These are phyloP conservation scores for Sebastes hubbsi DNA, from an alignment of 2,797 vertebrate genomes.

Conservation along the genomic window DNA sequence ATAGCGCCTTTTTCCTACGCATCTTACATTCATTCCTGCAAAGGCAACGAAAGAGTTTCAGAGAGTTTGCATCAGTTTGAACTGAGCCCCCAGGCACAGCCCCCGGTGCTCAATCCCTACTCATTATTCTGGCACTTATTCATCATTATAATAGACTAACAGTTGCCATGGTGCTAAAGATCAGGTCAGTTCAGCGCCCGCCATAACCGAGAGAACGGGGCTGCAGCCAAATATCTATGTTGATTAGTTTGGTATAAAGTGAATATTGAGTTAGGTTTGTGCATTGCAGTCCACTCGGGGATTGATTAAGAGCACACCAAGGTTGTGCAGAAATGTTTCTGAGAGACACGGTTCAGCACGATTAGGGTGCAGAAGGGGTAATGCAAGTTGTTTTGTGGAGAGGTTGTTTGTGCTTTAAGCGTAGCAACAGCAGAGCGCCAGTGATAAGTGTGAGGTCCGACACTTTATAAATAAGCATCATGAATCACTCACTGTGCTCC, in stretches of 20 bases:
- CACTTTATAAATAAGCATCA: slow-evolving; percentile 8
- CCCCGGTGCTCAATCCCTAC: slow-evolving; percentile 48
- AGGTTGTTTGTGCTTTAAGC: slow-evolving; percentile 16
- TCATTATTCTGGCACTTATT: slow-evolving; percentile 57
- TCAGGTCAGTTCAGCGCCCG: slow-evolving; percentile 16
- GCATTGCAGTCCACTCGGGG: not conserved
- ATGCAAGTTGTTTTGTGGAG: not conserved
- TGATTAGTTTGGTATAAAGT: slow-evolving; percentile 41
- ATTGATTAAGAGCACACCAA: slow-evolving; percentile 20
- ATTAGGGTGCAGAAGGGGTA: not conserved
- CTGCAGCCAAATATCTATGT: slow-evolving; percentile 23
- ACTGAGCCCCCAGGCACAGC: slow-evolving; percentile 53
- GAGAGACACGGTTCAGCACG: not conserved
- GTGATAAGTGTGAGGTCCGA: not conserved
- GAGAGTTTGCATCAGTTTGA: slow-evolving; percentile 76
- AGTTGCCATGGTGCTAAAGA: slow-evolving; percentile 52
- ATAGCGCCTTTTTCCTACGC: slow-evolving; percentile 17
- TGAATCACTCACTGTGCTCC: slow-evolving; percentile 16
- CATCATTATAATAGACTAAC: slow-evolving; percentile 36
- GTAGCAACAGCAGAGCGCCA: not conserved
- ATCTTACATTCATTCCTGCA: slow-evolving; percentile 32
- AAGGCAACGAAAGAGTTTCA: slow-evolving; percentile 58
- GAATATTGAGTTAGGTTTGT: slow-evolving; percentile 20
- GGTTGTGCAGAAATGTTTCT: slow-evolving; percentile 8
- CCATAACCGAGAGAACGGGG: not conserved